Base-by-base conservation (phyloP, 1,140 invertebrate species). In the Apis cerana region DNA sequence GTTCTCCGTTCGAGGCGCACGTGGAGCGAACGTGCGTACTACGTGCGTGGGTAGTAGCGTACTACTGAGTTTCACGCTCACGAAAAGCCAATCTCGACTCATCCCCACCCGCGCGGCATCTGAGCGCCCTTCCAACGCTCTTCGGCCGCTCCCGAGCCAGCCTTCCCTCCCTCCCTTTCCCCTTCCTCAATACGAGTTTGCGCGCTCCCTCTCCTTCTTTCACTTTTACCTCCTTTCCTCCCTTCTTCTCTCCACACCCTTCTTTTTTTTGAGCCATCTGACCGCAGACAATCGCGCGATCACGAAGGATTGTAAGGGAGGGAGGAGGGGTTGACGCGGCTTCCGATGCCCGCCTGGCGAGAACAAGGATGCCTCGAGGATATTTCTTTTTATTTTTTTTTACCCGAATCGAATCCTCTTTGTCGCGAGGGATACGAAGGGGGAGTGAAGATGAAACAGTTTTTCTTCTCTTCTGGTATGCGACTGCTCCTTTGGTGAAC, bases 41-140 rank as follows among this genome's bases (percentile, higher is more conserved):
- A 93, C 89, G 88, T 92, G 92, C 92, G 92, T 93, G 91, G 92
- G 92, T 90, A 92, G 90, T 92, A 92, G 90, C 88, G 92, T 93
- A 94, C 91, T 92, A 93, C 91, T 92, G 91, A 91, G 85, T 87
- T 86, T 86, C 88, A 85, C 85, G 86, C 69, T 82, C 88, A 74
- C 85, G 84, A 75, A 88, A 88, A 83, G 86, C 85, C 88, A 85
- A 84, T 85, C 87, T 89, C 77, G 69, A 80, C 74, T 58, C 82
- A 61, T 58, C 83, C 85, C 84, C 89, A 75, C 83, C 70, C 50
- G 13, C 74, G 52, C 23, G 72, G 75, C 72, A 65, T 86, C 82
- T 69, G 79, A 62, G 48, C 82, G 13, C 75, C 84, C 79, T 75
- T 79, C 81, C 71, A 84, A 27, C 75, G 72, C 83, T 65, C 80